Conservation (phyloP, 1,140 invertebrate species). For the Trachymyrmex cornetzi region DNA sequence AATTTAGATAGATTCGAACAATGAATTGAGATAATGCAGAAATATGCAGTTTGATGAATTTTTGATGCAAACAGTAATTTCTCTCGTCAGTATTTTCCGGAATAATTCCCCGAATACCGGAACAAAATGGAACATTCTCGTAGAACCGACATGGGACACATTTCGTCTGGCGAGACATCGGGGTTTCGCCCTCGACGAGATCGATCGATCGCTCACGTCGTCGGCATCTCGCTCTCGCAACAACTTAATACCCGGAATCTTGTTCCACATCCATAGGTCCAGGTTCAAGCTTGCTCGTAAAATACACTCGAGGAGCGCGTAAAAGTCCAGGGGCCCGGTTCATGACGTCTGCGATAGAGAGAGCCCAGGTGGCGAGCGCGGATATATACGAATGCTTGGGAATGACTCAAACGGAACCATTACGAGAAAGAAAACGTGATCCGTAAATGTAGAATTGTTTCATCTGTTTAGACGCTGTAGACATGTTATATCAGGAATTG, state of each 20-base stretch:
- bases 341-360: slow-evolving; percentile 45
- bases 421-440: slow-evolving; percentile 60
- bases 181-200: slow-evolving; percentile 39
- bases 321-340: slow-evolving; percentile 26
- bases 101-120: too few relatives aligned
- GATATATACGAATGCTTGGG: slow-evolving; percentile 30
- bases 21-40: neutral
- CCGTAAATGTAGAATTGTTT: neutral
- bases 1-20: neutral
- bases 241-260: slow-evolving; percentile 63
- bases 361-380: slow-evolving; percentile 57
- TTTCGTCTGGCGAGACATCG: slow-evolving; percentile 23
- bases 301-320: slow-evolving; percentile 27
- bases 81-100: neutral
- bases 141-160: slow-evolving; percentile 14
- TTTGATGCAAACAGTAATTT: neutral
- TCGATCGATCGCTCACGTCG: slow-evolving; percentile 57
- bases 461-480: neutral
- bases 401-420: slow-evolving; percentile 61
- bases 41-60: neutral
- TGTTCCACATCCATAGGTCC: slow-evolving; percentile 25
- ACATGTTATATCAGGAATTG: neutral
- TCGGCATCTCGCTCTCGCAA: slow-evolving; percentile 41
- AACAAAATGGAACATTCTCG: slow-evolving; percentile 9
- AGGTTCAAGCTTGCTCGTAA: slow-evolving; percentile 54